Evolutionary conservation across 1,140 invertebrate genomes (phyloP), one percentile per base, ranked within the genome.

Genomic region (Vollenhovia emeryi): DNA sequence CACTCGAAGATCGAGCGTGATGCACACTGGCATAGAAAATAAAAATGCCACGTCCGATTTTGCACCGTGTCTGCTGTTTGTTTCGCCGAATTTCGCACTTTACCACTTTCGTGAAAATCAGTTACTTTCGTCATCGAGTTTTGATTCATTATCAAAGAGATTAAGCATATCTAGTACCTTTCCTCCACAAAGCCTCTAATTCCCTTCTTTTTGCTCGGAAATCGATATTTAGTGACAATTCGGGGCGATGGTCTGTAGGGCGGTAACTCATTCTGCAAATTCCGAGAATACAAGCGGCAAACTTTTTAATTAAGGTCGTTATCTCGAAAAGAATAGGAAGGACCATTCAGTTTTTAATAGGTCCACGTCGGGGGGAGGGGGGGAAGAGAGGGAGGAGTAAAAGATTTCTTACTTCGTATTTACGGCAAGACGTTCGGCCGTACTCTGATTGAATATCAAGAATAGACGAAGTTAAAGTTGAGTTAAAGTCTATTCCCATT

Each of bases 261-360:
- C 36, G 48, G 18, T 43, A 13, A 15, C 15, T 43, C 27, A 85
- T 78, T 68, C 86, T 50, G 64, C 52, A 71, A 84, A 79, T 85
- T 30, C 43, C n/a, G 13, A 18, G 48, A 64, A 82, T 57, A 55
- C 40, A 50, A 84, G 36, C 68, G 55, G 57, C 73, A 82, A 90
- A 90, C 79, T 90, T 90, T 82, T 74, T 89, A 90, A 90, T 90
- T 90, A 89, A 89, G 60, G 36, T 86, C 75, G 74, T 87, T 87
- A 80, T 48, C 74, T 64, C 40, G 66, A 52, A n/a, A n/a, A 33
- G 33, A 30, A 71, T 57, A 75, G 60, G 24, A 50, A 43, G 27
- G 30, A 27, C 24, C n/a, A 71, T 85, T 88, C 85, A 84, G 43
- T 74, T 80, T 86, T 89, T 88, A 89, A 88, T 88, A 88, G 84